Percentiles rank a stretch among this genome's conserved stretches.
Conservation (phyloP, 2,888 invertebrate genomes). For the Melinaea menophilus region DNA sequence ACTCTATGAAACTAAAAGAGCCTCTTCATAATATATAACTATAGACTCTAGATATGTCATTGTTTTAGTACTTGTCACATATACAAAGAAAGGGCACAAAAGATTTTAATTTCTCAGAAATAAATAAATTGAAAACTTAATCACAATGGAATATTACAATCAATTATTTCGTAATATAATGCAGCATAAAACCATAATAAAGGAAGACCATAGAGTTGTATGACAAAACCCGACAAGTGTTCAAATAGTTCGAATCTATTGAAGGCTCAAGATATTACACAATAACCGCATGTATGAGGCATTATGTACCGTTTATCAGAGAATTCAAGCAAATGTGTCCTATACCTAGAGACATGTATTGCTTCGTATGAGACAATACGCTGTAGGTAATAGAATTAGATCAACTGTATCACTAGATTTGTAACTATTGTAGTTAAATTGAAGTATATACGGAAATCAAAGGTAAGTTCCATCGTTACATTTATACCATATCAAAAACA, state of each 20-base stretch:
- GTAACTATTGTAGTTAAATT: not conserved
- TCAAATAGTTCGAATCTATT: slow-evolving; percentile 8
- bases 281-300: slow-evolving; percentile 16
- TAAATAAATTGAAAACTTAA: not conserved
- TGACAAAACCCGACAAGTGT: not conserved
- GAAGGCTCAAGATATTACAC: slow-evolving; percentile 16
- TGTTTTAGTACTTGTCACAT: too few species aligned
- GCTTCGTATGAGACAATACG: not conserved
- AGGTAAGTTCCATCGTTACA: too few species aligned
- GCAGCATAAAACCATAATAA: not conserved
- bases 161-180: not conserved
- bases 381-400: slow-evolving; percentile 2
- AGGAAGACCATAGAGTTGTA: not conserved
- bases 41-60: too few species aligned
- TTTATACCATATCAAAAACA: too few species aligned
- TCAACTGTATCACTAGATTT: not conserved
- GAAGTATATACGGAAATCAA: not conserved
- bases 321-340: not conserved
- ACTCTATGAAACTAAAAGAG: too few species aligned
- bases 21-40: too few species aligned
- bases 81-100: too few species aligned
- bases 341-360: not conserved
- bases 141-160: not conserved
- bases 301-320: slow-evolving; percentile 2
- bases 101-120: too few species aligned